Evolutionary conservation across 2,888 invertebrate genomes (phyloP), one percentile per base, ranked within the genome.

Genomic region (Andrena flavipes): DNA sequence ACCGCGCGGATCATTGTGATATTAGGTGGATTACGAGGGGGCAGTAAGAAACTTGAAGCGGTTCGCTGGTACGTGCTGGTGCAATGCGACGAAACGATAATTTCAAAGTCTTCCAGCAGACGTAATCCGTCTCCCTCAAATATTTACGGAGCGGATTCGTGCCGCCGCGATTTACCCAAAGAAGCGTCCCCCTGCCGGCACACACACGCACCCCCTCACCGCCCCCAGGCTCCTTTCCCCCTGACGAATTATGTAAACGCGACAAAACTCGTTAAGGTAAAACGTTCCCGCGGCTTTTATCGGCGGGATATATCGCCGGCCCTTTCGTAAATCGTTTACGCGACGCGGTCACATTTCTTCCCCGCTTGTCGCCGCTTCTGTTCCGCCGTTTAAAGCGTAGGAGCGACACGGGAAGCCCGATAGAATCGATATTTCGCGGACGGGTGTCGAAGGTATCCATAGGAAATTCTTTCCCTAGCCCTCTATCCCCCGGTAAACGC

Each of bases 61-160:
- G 59, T 29, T 2, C 3, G 26, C 48, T 29, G 59, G 82, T 69
- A 80, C 82, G 80, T 80, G 80, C n/a, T 80, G 82, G 80, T 76
- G 82, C 82, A 80, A 69, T 82, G 82, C 82, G 82, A 76, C 80
- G 64, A 72, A 76, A 62, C 64, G 76, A 82, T 76, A 72, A 76
- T 80, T 71, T 72, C 62, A 68, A 23, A 63, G 70, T 63, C 65
- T 65, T 62, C 60, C 59, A 60, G 51, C 23, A 69, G 33, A 20
- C 33, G 73, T 78, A 70, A 81, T 79, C 73, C 49, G 73, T 74
- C 65, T 35, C 13, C 3, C 69, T 81, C 78, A 78, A 81, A 81
- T 81, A 81, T 78, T 81, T 78, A 81, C 78, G 23, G 62, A 65
- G 54, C 23, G 51, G 35, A 73, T 77, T 65, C 78, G 72, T 65